Evolutionary conservation across 2,113 vertebrate species (phyloP).

Genomic region (Barnardius zonarius): DNA sequence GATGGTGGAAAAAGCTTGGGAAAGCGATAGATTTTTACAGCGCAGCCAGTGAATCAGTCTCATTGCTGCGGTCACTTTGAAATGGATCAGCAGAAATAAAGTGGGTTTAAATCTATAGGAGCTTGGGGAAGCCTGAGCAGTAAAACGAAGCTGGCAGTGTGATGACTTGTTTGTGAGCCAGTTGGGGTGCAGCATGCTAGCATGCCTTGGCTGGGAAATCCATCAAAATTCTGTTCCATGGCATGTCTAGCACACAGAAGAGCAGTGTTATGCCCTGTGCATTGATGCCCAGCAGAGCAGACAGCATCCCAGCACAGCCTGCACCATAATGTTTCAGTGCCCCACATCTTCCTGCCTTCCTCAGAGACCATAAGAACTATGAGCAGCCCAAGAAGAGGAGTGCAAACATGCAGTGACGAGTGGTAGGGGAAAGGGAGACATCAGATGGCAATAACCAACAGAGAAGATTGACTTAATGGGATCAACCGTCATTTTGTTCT

Average conservation of each 20-base stretch:
- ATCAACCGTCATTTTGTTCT: conserved; percentile 4
- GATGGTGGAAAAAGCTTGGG: not conserved
- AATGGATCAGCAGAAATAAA: not conserved
- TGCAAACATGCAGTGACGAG: not conserved
- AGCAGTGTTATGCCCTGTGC: accelerated
- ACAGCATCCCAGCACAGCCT: too few species aligned
- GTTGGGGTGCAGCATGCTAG: not conserved
- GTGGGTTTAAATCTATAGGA: not conserved
- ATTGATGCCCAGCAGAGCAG: not conserved
- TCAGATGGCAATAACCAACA: not conserved
- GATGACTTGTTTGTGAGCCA: not conserved
- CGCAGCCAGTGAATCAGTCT: not conserved
- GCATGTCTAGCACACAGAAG: accelerated
- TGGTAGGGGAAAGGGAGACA: not conserved
- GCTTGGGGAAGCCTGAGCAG: not conserved
- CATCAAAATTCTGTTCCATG: not conserved
- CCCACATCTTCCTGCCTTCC: not conserved
- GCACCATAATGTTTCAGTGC: accelerated
- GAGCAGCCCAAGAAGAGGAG: too few species aligned
- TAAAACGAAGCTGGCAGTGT: not conserved
- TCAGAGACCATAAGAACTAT: not conserved
- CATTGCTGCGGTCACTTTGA: not conserved
- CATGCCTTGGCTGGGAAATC: not conserved
- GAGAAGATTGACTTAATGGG: conserved; percentile 20
- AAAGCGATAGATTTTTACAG: not conserved